These are phyloP conservation scores for Verasper variegatus DNA, from an alignment of 2,113 vertebrate genomes.

Conservation along the genomic window DNA sequence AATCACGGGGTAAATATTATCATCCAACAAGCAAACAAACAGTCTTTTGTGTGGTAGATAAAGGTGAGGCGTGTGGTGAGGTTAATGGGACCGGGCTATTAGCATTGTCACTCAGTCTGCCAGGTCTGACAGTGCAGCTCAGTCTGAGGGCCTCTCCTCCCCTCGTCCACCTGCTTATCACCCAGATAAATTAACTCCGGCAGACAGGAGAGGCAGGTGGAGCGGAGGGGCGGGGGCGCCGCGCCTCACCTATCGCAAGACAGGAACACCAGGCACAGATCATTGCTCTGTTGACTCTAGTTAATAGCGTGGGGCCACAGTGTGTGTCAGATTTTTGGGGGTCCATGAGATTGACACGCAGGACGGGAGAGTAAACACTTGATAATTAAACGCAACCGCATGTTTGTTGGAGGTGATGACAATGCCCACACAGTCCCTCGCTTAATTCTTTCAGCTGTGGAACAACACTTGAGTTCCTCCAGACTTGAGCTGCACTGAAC, in stretches of 20 bases:
- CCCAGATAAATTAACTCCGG: conserved; percentile 82
- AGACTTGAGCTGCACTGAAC: not conserved
- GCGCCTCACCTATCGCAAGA: conserved; percentile 74
- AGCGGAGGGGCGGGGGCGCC: conserved; percentile 50
- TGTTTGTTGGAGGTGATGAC: conserved; percentile 75
- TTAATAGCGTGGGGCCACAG: conserved; percentile 75
- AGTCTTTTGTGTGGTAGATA: conserved; percentile 82
- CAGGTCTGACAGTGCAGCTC: conserved; percentile 85
- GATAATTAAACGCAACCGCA: conserved; percentile 78
- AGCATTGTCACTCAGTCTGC: conserved; percentile 91
- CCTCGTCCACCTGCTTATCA: conserved; percentile 91
- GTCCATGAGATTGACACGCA: conserved; percentile 72
- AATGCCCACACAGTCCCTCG: conserved; percentile 37
- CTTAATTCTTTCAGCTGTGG: conserved; percentile 45
- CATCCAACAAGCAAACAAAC: conserved; percentile 85
- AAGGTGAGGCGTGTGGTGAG: conserved; percentile 80
- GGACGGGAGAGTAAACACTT: conserved; percentile 75
- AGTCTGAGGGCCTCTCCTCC: conserved; percentile 81
- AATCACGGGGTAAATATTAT: conserved; percentile 83
- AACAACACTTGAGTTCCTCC: conserved; percentile 11
- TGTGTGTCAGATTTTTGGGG: conserved; percentile 77
- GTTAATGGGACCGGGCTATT: conserved; percentile 88
- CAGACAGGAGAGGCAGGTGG: conserved; percentile 79
- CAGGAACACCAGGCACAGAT: conserved; percentile 82
- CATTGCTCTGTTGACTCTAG: conserved; percentile 70